Base-by-base conservation (phyloP, 2,888 invertebrate genomes). In the Luffia ferchaultella region DNA sequence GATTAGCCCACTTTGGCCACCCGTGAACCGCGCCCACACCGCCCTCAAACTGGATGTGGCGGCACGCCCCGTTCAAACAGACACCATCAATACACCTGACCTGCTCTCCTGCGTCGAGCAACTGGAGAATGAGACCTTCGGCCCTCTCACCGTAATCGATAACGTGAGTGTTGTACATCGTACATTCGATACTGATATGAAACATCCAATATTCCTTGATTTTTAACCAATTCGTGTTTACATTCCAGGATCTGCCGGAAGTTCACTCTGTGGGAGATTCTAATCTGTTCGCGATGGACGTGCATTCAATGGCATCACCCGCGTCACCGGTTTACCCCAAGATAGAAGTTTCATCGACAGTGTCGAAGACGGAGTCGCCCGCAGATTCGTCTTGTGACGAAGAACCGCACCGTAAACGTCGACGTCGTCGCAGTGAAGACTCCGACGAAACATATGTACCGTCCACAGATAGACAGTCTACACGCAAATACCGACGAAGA, bases 371-470 rank as follows among this genome's bases (percentile, higher is more conserved):
- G 53, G 82, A 82, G 68, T 70, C 73, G 64, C 74, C 67, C 54
- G 53, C 64, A n/a, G 78, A 78, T 46, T 76, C 82, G 1, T 83
- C 83, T 45, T 65, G 62, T 5, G 80, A 80, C 2, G 77, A 78
- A 54, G 53, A 54, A 42, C 69, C 66, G 57, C 61, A 67, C 2
- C 41, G 16, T 7, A 61, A 58, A 48, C 69, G 68, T 52, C 53
- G 59, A 54, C 69, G 68, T 52, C 65, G 60, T 48, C 62, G 70
- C 56, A 82, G 80, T 57, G 80, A 80, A 57, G 83, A 83, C 57
- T 82, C 82, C 2, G 85, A 85, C 61, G 75, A 68, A 55, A 70
- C 74, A 0, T 85, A 85, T 58, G 73, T 68, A 20, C 85, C 85
- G 7, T 68, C 73, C 53, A 56, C 60, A 15, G 73, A 73, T 57